Base-by-base conservation (phyloP, 2,113 vertebrate genomes). In the Actenoides lindsayi region DNA sequence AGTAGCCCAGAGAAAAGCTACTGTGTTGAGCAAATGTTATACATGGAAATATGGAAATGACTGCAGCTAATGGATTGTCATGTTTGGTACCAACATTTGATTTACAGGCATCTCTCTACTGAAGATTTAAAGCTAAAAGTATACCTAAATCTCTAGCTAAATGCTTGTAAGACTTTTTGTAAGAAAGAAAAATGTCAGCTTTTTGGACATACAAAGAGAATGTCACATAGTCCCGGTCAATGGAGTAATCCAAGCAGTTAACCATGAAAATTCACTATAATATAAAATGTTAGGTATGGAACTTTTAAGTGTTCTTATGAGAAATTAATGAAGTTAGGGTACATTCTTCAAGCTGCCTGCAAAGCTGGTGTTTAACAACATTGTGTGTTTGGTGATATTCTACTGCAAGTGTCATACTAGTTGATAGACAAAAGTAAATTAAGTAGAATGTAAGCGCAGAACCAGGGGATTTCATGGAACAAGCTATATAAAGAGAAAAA, bases 11-110 rank as follows among this genome's bases (percentile, higher is more conserved):
- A 56, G 12, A 28, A 77, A 83, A 24, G 2, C 5, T 17, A 1
- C 5, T 1, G 0, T 44, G 8, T 4, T 56, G 16, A 76, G 16
- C 2, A 83, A 73, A n/a, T 21, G 30, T 8, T 10, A 24, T 2
- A 1, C 31, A 31, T 17, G 7, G 14, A 79, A 74, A 74, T 31
- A 27, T 3, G 6, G 37, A 63, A 9, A 41, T n/a, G 3, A 46
- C 10, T 35, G 8, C 12, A 73, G 16, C 4, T 35, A 39, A 77
- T 0, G 0, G 0, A 46, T 10, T 63, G 25, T 24, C 13, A 4
- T 7, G 9, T 37, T 44, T 87, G 6, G 12, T 62, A 70, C 4
- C 7, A 53, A 44, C 5, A 2, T 84, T 27, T 84, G 12, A 35
- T 50, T 63, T 48, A 51, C 13, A 60, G 7, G 2, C 3, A 27